Conservation (phyloP, 2,113 vertebrate species). For the Pedetes capensis region DNA sequence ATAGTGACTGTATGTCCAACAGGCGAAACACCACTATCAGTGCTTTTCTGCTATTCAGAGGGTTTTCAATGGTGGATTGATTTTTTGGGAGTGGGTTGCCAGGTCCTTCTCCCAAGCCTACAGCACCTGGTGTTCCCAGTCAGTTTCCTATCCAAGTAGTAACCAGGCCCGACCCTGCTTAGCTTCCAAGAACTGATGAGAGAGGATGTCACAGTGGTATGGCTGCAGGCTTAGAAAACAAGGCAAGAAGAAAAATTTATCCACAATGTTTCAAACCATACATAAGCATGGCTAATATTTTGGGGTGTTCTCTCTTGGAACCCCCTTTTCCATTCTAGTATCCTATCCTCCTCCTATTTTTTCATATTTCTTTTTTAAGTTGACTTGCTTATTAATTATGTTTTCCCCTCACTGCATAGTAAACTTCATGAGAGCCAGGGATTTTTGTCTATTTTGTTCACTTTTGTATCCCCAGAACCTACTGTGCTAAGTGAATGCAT, state of each 20-base stretch:
- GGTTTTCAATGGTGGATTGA: too few species aligned
- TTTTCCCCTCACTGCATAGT: background rate
- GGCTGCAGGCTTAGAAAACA: constrained; percentile 11
- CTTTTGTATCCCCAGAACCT: background rate
- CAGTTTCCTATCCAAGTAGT: too few species aligned
- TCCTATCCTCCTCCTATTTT: background rate
- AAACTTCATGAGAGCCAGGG: background rate
- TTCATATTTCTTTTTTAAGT: background rate
- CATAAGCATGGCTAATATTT: background rate
- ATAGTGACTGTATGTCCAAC: too few species aligned
- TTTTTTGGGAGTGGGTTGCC: too few species aligned
- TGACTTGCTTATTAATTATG: background rate
- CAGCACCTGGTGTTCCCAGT: too few species aligned
- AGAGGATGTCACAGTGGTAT: too few species aligned
- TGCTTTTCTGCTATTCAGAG: too few species aligned
- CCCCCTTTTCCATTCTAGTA: background rate
- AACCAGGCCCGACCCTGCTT: too few species aligned
- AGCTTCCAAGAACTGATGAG: too few species aligned
- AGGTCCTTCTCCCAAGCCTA: too few species aligned
- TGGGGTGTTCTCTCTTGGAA: background rate
- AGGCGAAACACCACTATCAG: too few species aligned
- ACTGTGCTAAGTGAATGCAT: background rate
- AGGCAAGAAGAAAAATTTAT: background rate
- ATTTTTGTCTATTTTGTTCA: background rate
- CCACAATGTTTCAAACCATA: background rate